Base-by-base conservation (phyloP, 2,888 invertebrate genomes). In the Liopterus haemorrhoidalis region DNA sequence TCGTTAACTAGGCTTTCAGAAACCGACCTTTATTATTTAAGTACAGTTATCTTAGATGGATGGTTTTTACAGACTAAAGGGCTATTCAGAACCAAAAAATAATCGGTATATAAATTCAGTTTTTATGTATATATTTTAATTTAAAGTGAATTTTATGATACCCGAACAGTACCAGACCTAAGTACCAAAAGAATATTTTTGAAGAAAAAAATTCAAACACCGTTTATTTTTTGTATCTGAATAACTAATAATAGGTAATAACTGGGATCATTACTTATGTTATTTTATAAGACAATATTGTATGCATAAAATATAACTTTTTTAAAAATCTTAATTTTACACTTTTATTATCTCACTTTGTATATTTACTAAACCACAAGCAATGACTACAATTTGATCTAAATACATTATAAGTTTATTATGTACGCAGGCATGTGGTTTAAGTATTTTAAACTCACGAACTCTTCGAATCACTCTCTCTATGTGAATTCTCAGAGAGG, bases 381-480 rank as follows among this genome's bases (percentile, higher is more conserved):
- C 19, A 18, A 15, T 15, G 11, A 36, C 21, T 20, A 36, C 11
- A 12, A 36, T 20, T 15, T 36, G 11, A 20, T 36, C 20, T 22
- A 32, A 32, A n/a, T n/a, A 15, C 9, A 19, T 2, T 18, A 32
- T 15, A 2, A 32, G n/a, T 5, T 32, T 15, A 5, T 32, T 32
- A 32, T 32, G 11, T 4, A 32, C 14, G 19, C 32, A 32, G 16
- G 32, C 32, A 32, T 32, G 32, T 5, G 32, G 32, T 32, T 12
- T 32, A 8, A 15, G 6, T 12, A 32, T 32, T 32, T 32, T 19
- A 32, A 32, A 32, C 9, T 32, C 32, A 2, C 2, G 5, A n/a
- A 32, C 8, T 15, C 32, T 32, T 32, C 32, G 16, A 14, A 32
- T 32, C n/a, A 32, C 32, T 32, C 32, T 32, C 19, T 32, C 32